Base-by-base conservation (phyloP, 2,888 invertebrate genomes). In the Orchestes rusci region DNA sequence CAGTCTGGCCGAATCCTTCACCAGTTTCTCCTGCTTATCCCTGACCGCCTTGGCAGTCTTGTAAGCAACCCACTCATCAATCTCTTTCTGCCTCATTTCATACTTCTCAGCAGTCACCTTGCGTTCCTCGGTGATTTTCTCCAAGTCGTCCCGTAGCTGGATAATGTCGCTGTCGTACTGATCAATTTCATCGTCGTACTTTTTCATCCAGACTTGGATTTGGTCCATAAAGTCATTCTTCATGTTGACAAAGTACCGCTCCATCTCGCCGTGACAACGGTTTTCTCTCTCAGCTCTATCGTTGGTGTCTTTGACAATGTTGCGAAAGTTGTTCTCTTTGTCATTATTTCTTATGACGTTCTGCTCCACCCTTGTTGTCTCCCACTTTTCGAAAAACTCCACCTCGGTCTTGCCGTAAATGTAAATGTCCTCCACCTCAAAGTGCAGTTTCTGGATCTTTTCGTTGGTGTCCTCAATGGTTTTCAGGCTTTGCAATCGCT, bases 181-280 rank as follows among this genome's bases (percentile, higher is more conserved):
- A 39, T 66, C 64, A 1, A 54, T 46, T 41, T 65, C 64, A 13
- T 53, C 52, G 17, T 64, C 63, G 39, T 63, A 65, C n/a, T 50
- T 46, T 33, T 60, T 58, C 57, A 61, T 59, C 65, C 64, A 66
- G 33, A 56, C 55, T 7, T 60, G 49, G 7, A 64, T 65, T 16
- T 57, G 56, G 3, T 59, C 57, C 17, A 54, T 15, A 32, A 54
- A 46, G 39, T 66, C 63, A 57, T 55, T 53, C 48, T 40, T 55
- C 34, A 51, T 59, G 50, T 64, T 62, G 18, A 56, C 52, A 17
- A 62, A 50, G 39, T 56, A 64, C 36, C 41, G 51, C 10, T 48
- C 41, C 7, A 64, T 50, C 47, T 61, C 59, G 1, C 27, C 34
- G 34, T 64, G 62, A 27, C 59, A 54, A 23, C 57, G 51, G 27